Conservation (phyloP, 30 jellyfish, hydroid and myxozoan species). For the Chrysaora quinquecirrha region DNA sequence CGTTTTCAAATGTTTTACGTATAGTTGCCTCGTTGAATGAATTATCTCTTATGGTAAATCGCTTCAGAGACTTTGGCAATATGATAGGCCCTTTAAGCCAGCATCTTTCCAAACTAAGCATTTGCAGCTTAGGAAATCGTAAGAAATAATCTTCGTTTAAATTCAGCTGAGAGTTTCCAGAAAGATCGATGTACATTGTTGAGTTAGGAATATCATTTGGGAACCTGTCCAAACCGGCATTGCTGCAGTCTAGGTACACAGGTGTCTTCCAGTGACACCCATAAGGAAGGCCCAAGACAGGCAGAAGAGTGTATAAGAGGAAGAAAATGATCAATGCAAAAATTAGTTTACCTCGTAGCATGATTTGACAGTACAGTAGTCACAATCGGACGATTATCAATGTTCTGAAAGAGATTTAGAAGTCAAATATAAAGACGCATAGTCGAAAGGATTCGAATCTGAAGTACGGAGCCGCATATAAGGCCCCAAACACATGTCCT, state of each 20-base stretch:
- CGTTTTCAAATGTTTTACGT: slow-evolving; percentile 1
- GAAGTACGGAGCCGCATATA: no score
- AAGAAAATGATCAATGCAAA: no score
- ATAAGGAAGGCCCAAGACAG: no score
- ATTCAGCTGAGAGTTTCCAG: slow-evolving; percentile 7
- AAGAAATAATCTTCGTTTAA: slow-evolving; percentile 1
- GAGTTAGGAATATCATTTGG: slow-evolving; percentile 21
- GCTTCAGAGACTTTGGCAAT: slow-evolving; percentile 17
- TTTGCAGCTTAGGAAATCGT: slow-evolving; percentile 17
- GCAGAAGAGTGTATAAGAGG: no score
- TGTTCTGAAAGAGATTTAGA: no score
- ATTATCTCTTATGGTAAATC: slow-evolving; percentile 1
- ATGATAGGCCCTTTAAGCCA: neutral
- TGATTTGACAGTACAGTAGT: no score
- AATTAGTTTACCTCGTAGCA: no score
- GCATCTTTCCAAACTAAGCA: slow-evolving; percentile 15
- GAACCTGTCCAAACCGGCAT: neutral
- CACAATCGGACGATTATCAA: no score
- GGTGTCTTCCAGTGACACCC: neutral
- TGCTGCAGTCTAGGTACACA: neutral
- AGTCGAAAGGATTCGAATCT: no score
- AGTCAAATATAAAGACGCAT: no score
- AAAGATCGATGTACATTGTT: slow-evolving; percentile 6
- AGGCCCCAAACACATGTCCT: no score
- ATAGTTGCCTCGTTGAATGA: slow-evolving; percentile 5